These are phyloP conservation scores for Epistrophella euchroma DNA, from an alignment of 2,888 invertebrate genomes.

Conservation along the genomic window DNA sequence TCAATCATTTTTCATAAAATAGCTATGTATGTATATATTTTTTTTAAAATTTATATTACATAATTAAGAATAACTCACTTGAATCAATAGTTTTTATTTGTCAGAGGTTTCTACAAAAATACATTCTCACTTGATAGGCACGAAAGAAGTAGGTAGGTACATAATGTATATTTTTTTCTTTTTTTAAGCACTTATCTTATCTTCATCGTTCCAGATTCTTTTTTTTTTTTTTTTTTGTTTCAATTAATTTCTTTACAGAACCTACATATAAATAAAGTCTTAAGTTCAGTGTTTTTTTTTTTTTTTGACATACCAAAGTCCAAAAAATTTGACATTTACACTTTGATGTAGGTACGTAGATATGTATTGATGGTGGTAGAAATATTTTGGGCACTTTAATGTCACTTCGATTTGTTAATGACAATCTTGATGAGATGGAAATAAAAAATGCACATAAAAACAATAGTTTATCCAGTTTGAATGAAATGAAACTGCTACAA, in stretches of 20 bases:
- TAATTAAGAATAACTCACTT: slow-evolving; percentile 66
- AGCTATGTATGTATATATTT: too few species aligned
- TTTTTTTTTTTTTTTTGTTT: too few species aligned
- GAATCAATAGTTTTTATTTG: slow-evolving; percentile 50
- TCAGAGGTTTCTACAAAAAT: slow-evolving; percentile 45
- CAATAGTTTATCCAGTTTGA: slow-evolving; percentile 49
- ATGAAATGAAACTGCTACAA: slow-evolving; percentile 57
- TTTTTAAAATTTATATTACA: slow-evolving; percentile 47
- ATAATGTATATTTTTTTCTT: slow-evolving; percentile 19
- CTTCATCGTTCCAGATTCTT: slow-evolving; percentile 65
- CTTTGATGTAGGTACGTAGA: slow-evolving; percentile 8
- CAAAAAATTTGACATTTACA: slow-evolving; percentile 67
- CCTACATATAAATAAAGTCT: not conserved
- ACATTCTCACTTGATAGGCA: slow-evolving; percentile 51
- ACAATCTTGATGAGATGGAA: slow-evolving; percentile 49
- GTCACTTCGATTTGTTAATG: slow-evolving; percentile 46
- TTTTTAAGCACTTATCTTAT: slow-evolving; percentile 72
- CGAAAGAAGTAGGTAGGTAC: slow-evolving; percentile 25
- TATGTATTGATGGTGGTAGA: slow-evolving; percentile 23
- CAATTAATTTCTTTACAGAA: slow-evolving; percentile 48
- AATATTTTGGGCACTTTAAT: slow-evolving; percentile 56
- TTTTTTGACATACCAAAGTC: slow-evolving; percentile 67
- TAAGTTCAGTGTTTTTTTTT: slow-evolving; percentile 51
- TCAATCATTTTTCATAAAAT: slow-evolving; percentile 11
- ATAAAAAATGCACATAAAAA: slow-evolving; percentile 55